A percentile compares a stretch with the other conserved stretches of the same genome.
These are phyloP conservation scores for Zaprionus lachaisei DNA, from an alignment of 1,140 invertebrate genomes.

Conservation along the genomic window DNA sequence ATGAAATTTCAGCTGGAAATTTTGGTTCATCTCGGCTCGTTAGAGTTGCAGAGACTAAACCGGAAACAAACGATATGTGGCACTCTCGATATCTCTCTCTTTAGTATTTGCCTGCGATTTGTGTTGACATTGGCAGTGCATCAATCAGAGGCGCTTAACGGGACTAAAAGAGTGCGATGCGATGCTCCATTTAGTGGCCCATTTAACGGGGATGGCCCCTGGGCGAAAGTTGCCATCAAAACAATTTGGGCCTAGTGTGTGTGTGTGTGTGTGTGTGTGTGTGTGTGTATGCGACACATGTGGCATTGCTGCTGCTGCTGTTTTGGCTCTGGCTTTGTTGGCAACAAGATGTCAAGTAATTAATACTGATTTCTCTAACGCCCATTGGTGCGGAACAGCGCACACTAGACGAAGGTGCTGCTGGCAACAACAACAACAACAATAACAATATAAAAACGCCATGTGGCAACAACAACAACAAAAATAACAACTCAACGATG, in stretches of 20 bases:
- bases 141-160: conserved; percentile 58
- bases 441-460: conserved; percentile 25
- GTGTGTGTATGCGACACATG: conserved; percentile 18
- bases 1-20: not conserved
- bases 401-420: conserved; percentile 56
- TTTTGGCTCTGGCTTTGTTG: conserved; percentile 28
- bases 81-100: too few relatives aligned
- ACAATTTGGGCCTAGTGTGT: conserved; percentile 34
- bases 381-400: conserved; percentile 59
- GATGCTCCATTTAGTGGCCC: conserved; percentile 56
- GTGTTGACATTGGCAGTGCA: conserved; percentile 39
- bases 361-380: conserved; percentile 73
- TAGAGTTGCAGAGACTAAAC: not conserved
- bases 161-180: conserved; percentile 19
- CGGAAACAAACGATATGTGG: not conserved
- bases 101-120: not conserved
- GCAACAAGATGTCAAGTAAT: conserved; percentile 66
- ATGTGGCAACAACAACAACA: conserved; percentile 29
- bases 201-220: conserved; percentile 43
- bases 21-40: not conserved
- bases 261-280: conserved; percentile 1
- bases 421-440: conserved; percentile 58
- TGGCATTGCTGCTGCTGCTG: conserved; percentile 17
- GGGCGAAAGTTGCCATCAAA: conserved; percentile 34
- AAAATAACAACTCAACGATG: conserved; percentile 21